Conservation (phyloP, 2,113 vertebrate genomes). For the Paracanthobrama guichenoti region DNA sequence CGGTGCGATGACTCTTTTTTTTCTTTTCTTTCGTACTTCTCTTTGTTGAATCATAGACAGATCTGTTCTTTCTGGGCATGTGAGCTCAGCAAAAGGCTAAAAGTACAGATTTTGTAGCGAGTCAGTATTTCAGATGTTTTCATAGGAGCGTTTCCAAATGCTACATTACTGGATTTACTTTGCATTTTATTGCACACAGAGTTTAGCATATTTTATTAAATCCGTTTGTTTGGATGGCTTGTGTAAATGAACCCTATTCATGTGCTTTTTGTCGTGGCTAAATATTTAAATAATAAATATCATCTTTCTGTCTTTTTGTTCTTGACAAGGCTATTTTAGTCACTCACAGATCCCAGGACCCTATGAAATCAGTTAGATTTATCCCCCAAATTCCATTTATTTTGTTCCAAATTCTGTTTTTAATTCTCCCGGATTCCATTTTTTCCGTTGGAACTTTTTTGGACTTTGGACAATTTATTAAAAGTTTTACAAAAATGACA, state of each 20-base stretch:
- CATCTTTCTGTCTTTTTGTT: background rate
- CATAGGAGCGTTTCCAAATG: background rate
- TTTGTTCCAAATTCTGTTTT: no score
- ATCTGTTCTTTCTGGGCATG: background rate
- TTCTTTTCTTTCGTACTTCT: background rate
- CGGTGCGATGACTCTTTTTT: conserved; percentile 19
- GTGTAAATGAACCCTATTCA: background rate
- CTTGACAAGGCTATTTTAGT: no score
- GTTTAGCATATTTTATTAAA: background rate
- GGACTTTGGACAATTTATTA: no score
- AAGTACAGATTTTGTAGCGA: background rate
- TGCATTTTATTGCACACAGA: background rate
- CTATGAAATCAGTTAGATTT: no score
- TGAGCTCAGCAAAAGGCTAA: conserved; percentile 19
- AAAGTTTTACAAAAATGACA: no score
- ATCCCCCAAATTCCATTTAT: no score
- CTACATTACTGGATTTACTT: background rate
- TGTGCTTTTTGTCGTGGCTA: background rate
- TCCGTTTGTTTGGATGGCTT: background rate
- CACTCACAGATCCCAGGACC: no score
- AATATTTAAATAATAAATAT: background rate
- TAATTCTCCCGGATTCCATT: no score
- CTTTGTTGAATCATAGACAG: background rate
- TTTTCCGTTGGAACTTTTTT: no score
- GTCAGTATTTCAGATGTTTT: background rate